Base-by-base conservation (phyloP, 1,140 invertebrate species). In the Agraylea sexmaculata region DNA sequence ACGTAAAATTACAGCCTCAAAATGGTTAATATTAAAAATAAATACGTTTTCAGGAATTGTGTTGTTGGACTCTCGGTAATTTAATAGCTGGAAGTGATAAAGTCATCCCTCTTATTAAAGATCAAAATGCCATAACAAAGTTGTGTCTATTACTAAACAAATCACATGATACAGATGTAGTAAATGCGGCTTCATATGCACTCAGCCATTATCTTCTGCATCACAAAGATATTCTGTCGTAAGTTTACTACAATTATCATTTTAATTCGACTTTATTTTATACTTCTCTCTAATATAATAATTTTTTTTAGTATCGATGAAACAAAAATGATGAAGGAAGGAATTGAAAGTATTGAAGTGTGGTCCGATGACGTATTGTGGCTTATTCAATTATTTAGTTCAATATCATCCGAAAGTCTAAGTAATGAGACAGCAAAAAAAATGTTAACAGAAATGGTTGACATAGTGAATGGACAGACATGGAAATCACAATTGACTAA, bases 21-120 rank as follows among this genome's bases (percentile, higher is more conserved):
- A 21, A 19, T 41, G 23, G 12, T 15, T 2, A 16, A 18, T 10
- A 16, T 18, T 29, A 22, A 19, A 23, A 47, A 38, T 37, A n/a
- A 22, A 41, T 33, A 38, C 37, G 21, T 43, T 57, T 57, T 4
- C 48, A 69, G 66, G 54, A 64, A 13, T 56, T 58, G 12, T 60
- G 57, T 45, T 52, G 60, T 0, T 65, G 61, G 62, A 50, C 62
- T 0, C 22, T 69, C 0, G 63, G 60, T 5, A 69, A 68, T 49
- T 40, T 67, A 33, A 56, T 59, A 0, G 62, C n/a, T 49, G 56
- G 4, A 47, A 56, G 15, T 10, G 19, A 31, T 17, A 51, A 46
- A 38, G 35, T 34, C 5, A 59, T 58, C 37, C 43, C 55, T 1
- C 17, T 65, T 4, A 48, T 68, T 4, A 33, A 48, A 12, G 40